These are phyloP conservation scores for Drosophila saltans DNA, from an alignment of 1,140 invertebrate genomes.

Conservation along the genomic window DNA sequence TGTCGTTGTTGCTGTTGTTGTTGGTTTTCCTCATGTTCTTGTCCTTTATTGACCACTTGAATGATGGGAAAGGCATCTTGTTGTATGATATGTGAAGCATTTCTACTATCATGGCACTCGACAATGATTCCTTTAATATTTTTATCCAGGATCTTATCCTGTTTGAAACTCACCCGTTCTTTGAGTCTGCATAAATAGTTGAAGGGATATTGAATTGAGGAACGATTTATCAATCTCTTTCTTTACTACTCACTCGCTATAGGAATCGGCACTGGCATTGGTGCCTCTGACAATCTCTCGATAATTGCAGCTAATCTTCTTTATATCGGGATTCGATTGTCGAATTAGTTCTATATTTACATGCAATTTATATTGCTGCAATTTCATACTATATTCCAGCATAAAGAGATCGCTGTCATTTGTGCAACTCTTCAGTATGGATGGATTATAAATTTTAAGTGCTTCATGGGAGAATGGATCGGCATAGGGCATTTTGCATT, in stretches of 20 bases:
- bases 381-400: slow-evolving; percentile 19
- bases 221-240: not conserved
- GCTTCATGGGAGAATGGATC: slow-evolving; percentile 38
- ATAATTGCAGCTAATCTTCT: slow-evolving; percentile 20
- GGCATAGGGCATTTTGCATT: slow-evolving; percentile 44
- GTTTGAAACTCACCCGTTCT: not conserved
- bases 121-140: slow-evolving; percentile 28
- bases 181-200: not conserved
- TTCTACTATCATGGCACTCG: slow-evolving; percentile 29
- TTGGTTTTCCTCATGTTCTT: not conserved
- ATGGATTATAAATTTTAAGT: slow-evolving; percentile 13
- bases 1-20: slow-evolving; percentile 1
- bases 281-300: slow-evolving; percentile 1
- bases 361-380: slow-evolving; percentile 21
- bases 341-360: not conserved
- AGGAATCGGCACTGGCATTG: not conserved
- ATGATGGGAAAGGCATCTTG: slow-evolving; percentile 49
- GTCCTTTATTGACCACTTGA: not conserved
- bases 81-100: slow-evolving; percentile 14
- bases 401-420: slow-evolving; percentile 16
- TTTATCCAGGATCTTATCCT: not conserved
- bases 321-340: not conserved
- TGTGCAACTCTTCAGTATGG: slow-evolving; percentile 22
- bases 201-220: too few relatives aligned
- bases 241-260: slow-evolving; percentile 23